Evolutionary conservation across 2,113 vertebrate genomes (phyloP).

Genomic region (Emydura subglobosa): DNA sequence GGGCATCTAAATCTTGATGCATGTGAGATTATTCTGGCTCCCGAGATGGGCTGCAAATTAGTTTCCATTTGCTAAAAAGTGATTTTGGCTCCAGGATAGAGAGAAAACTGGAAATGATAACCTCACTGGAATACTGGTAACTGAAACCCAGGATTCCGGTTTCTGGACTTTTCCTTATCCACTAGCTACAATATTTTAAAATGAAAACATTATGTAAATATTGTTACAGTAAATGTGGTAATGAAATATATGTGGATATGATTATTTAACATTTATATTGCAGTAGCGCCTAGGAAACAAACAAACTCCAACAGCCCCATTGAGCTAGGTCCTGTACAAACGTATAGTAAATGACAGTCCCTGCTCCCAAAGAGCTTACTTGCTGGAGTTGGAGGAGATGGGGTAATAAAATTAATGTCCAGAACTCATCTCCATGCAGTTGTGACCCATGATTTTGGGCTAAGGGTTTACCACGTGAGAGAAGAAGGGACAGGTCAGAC

Average conservation of each 20-base stretch:
- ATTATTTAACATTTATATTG: background rate
- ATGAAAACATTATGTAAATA: background rate
- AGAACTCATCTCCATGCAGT: background rate
- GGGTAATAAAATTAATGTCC: background rate
- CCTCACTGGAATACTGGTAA: background rate
- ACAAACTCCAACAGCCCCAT: background rate
- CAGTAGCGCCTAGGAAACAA: background rate
- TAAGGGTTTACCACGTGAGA: background rate
- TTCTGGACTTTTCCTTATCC: background rate
- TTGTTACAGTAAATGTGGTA: background rate
- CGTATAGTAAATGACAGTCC: background rate
- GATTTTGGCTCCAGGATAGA: background rate
- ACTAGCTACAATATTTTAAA: background rate
- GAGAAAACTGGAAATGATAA: background rate
- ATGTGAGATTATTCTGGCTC: background rate
- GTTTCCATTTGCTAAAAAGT: background rate
- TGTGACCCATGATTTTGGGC: background rate
- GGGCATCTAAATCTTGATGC: background rate
- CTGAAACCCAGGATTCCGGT: rapidly evolving
- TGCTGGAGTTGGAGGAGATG: background rate
- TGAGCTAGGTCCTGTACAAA: background rate
- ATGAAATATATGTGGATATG: background rate
- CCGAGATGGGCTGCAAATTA: background rate
- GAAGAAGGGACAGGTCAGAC: background rate
- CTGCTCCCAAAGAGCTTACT: background rate